Conservation (phyloP, 2,888 invertebrate genomes). For the Brassicogethes aeneus region DNA sequence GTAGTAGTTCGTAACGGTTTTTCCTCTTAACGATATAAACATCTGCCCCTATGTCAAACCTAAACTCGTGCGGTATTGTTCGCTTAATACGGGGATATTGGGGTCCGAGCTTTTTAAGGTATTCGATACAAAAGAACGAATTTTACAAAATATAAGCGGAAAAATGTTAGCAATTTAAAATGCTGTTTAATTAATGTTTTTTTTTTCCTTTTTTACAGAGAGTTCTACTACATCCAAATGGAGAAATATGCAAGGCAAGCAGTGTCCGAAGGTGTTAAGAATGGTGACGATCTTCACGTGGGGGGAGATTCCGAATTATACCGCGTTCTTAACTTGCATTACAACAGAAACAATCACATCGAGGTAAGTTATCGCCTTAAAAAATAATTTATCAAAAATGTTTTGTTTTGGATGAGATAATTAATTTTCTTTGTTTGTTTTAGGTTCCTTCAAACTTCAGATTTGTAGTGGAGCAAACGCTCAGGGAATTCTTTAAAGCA, state of each 20-base stretch:
- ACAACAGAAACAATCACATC: constrained; percentile 95
- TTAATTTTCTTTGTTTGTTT: constrained; percentile 9
- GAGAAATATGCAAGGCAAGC: constrained; percentile 99
- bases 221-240: constrained; percentile 99
- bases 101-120: too few relatives aligned
- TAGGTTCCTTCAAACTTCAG: constrained; percentile 98
- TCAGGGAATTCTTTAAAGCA: constrained; percentile 98
- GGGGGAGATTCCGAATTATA: constrained; percentile 95
- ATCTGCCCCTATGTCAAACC: too few relatives aligned
- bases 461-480: constrained; percentile 93
- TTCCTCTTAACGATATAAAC: too few relatives aligned
- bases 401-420: not conserved
- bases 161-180: too few relatives aligned
- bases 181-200: too few relatives aligned
- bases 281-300: constrained; percentile 87
- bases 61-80: too few relatives aligned
- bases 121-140: too few relatives aligned
- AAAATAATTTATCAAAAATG: not conserved
- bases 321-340: constrained; percentile 95
- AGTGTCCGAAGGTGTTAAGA: constrained; percentile 91
- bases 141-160: too few relatives aligned
- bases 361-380: too few relatives aligned
- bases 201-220: constrained; percentile 62
- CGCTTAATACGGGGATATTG: too few relatives aligned
- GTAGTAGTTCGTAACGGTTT: too few relatives aligned